Evolutionary conservation across 2,888 invertebrate genomes (phyloP), one percentile per base, ranked within the genome.

Genomic region (Ypsolopha scabrella): DNA sequence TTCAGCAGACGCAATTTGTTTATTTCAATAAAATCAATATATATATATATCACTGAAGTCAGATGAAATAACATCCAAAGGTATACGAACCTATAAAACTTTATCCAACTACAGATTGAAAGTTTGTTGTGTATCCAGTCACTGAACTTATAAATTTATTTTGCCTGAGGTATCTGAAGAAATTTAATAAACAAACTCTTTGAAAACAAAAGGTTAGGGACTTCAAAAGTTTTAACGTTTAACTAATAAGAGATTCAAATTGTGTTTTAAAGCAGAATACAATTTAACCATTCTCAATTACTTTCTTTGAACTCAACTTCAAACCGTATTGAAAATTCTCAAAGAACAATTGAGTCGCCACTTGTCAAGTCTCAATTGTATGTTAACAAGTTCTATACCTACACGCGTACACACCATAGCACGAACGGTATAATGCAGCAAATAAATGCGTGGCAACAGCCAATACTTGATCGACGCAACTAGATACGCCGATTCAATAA

Each of bases 401-500:
- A 48, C 34, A 45, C 11, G n/a, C 35, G 6, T 37, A 48, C 37
- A 7, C 6, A 37, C 6, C 3, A 35, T 48, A 46, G 14, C 9
- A 33, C 34, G 10, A 8, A 45, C 7, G n/a, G 39, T 13, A 38
- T 48, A 38, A 50, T 50, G 38, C 50, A 50, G 50, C 8, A 38
- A 41, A 38, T 44, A 6, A 45, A 51, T 38, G 44, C 45, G 51
- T 44, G 59, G 55, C 57, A 58, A 62, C 57, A 57, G 58, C 64
- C 63, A 64, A 64, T 60, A 67, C 65, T 69, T 68, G 75, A 78
- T 79, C 74, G 64, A 72, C 67, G 68, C 70, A 67, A 68, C 64
- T 63, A 67, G 74, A 76, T 75, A 75, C 68, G 64, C n/a, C 70
- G 72, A 81, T 83, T 82, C 80, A 82, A 82, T 85, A 80, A 77